Evolutionary conservation across 2,797 vertebrate genomes (phyloP).

Genomic region (Sebastiscus tertius): DNA sequence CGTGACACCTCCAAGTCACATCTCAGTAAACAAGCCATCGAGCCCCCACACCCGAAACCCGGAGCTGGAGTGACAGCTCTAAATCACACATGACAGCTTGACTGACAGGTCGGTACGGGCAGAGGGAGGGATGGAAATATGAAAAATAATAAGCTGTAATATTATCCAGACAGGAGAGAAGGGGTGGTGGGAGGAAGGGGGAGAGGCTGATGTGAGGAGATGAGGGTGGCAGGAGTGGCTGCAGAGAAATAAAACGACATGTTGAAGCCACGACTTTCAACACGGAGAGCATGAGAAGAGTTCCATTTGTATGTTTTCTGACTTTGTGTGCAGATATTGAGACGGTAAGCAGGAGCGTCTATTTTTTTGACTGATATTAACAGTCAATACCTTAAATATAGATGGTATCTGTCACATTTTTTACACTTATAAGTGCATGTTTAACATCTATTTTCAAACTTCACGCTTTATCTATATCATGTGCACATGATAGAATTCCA

Average conservation of each 20-base stretch:
- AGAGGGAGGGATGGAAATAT: slow-evolving; percentile 71
- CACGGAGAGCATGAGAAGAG: neutral
- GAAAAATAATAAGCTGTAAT: slow-evolving; percentile 82
- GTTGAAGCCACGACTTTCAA: neutral
- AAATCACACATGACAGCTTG: slow-evolving; percentile 79
- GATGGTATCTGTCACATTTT: neutral
- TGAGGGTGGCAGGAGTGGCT: slow-evolving; percentile 29
- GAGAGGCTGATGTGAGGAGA: slow-evolving; percentile 26
- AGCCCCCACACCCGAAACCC: slow-evolving; percentile 37
- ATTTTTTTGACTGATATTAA: no score
- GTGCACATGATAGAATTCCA: neutral
- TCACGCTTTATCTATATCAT: neutral
- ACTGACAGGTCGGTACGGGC: slow-evolving; percentile 67
- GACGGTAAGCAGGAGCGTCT: neutral
- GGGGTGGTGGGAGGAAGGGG: neutral
- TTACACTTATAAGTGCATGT: neutral
- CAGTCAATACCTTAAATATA: no score
- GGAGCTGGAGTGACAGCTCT: slow-evolving; percentile 67
- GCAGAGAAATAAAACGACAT: slow-evolving; percentile 15
- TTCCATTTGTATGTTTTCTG: neutral
- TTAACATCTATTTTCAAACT: neutral
- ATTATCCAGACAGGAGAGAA: slow-evolving; percentile 61
- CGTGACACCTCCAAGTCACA: slow-evolving; percentile 71
- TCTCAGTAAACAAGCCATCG: slow-evolving; percentile 71
- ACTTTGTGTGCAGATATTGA: neutral